phyloP scores from a whole-genome alignment of 2,113 vertebrate species.

The Typhlomys cinereus region DNA sequence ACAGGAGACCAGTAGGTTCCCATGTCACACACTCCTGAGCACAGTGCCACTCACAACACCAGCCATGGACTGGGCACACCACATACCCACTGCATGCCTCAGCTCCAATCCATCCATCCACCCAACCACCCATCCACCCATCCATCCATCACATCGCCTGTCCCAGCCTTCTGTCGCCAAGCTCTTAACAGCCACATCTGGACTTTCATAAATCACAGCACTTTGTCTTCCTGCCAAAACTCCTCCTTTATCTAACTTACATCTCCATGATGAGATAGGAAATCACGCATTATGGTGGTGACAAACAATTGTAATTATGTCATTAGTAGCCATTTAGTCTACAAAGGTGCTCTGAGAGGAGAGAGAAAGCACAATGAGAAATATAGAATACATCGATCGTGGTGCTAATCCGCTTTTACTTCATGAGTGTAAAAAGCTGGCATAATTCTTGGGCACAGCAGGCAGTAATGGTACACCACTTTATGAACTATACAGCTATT shows the following conservation, averaged over 20 bases:
- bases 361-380: constrained; percentile 87
- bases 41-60: constrained; percentile 82
- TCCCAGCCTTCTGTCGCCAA: constrained; percentile 87
- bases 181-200: constrained; percentile 94
- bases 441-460: constrained; percentile 88
- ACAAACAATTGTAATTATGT: constrained; percentile 97
- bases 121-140: too few species aligned
- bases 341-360: constrained; percentile 89
- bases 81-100: too few species aligned
- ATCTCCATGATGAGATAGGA: constrained; percentile 95
- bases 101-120: too few species aligned
- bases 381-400: constrained; percentile 89
- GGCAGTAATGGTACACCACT: constrained; percentile 89
- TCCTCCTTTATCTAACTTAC: constrained; percentile 95
- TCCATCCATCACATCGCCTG: constrained; percentile 87
- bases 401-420: constrained; percentile 87
- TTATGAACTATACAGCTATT: constrained; percentile 89
- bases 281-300: constrained; percentile 93
- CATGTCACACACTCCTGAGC: constrained; percentile 82
- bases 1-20: constrained; percentile 81
- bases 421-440: constrained; percentile 88
- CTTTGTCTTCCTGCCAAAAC: constrained; percentile 95
- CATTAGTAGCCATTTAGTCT: constrained; percentile 94
- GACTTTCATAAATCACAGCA: constrained; percentile 94
- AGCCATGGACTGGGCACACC: constrained; percentile 76